Percentiles rank a stretch among this genome's conserved stretches.
phyloP scores from a whole-genome alignment of 1,140 invertebrate genomes.

The Procambarus clarkii region DNA sequence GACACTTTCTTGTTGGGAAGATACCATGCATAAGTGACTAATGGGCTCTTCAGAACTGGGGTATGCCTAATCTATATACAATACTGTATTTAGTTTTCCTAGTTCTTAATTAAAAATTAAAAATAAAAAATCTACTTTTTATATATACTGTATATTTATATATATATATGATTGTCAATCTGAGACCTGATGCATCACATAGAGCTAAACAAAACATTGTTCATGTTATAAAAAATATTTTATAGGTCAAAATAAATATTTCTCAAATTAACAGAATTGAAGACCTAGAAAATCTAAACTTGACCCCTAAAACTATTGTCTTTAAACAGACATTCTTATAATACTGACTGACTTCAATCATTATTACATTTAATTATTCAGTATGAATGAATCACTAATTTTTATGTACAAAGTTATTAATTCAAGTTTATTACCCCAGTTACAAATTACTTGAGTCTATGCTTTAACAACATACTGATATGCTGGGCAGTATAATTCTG shows the following conservation, averaged over 20 bases:
- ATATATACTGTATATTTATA: background rate
- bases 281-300: background rate
- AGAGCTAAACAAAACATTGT: too few relatives aligned
- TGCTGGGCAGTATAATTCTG: background rate
- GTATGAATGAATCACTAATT: background rate
- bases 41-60: constrained; percentile 30
- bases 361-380: background rate
- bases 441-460: background rate
- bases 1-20: constrained; percentile 42
- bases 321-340: background rate
- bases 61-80: constrained; percentile 2
- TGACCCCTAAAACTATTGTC: background rate
- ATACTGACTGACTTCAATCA: background rate
- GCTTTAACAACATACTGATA: background rate
- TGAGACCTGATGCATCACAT: background rate
- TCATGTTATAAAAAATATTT: background rate
- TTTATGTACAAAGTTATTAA: background rate
- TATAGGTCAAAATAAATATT: background rate
- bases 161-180: background rate
- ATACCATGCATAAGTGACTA: constrained; percentile 57
- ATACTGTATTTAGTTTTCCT: background rate
- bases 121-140: background rate
- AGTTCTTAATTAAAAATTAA: background rate
- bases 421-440: background rate
- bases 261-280: background rate